Evolutionary conservation across 2,797 vertebrate species (phyloP).

Genomic region (Takifugu rubripes): DNA sequence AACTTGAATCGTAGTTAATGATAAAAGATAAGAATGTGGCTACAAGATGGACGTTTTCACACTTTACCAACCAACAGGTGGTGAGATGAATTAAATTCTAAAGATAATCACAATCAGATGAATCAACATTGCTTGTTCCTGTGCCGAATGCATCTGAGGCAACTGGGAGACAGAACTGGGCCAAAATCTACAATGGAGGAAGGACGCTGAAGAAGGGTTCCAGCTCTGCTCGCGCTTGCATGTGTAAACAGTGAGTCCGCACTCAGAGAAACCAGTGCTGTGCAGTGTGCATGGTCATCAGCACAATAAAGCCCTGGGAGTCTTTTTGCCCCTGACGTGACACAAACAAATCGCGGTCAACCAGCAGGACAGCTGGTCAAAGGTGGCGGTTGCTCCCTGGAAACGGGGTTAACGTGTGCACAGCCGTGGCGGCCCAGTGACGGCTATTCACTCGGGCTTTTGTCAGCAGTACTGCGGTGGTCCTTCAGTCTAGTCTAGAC

Average conservation of each 20-base stretch:
- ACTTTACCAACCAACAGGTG: too few species aligned
- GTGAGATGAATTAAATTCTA: too few species aligned
- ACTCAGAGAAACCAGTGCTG: constrained; percentile 3
- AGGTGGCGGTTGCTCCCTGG: constrained; percentile 38
- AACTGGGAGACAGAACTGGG: not conserved
- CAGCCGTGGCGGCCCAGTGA: constrained; percentile 60
- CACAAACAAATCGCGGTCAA: constrained; percentile 53
- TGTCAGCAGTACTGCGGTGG: constrained; percentile 45
- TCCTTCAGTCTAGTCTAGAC: constrained; percentile 32
- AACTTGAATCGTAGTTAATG: too few species aligned
- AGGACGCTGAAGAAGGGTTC: not conserved
- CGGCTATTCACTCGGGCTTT: constrained; percentile 55
- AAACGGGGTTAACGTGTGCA: constrained; percentile 45
- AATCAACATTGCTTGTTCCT: not conserved
- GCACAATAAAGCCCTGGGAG: constrained; percentile 20
- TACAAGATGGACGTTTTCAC: too few species aligned
- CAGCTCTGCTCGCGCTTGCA: not conserved
- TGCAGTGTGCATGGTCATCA: constrained; percentile 16
- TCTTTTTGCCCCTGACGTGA: constrained; percentile 47
- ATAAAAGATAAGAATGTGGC: too few species aligned
- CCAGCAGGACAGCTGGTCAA: constrained; percentile 40
- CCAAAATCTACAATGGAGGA: not conserved
- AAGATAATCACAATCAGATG: too few species aligned
- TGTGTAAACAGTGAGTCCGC: not conserved
- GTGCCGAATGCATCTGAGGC: too few species aligned